Evolutionary conservation across 2,797 vertebrate species (phyloP).

Genomic region (Echeneis naucrates): DNA sequence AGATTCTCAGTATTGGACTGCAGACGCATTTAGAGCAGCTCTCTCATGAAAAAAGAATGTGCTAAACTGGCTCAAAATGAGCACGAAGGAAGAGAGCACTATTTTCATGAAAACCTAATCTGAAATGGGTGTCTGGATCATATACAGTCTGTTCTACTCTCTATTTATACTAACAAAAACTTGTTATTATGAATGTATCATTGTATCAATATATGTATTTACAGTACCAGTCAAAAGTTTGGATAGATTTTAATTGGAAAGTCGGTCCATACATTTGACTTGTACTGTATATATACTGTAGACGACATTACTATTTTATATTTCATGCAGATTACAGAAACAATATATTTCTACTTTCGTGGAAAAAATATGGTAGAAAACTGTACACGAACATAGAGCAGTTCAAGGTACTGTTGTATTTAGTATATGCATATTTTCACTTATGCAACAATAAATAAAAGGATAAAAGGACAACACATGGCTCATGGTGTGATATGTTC

Average conservation of each 20-base stretch:
- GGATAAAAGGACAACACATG: constrained; percentile 47
- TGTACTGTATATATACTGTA: no score
- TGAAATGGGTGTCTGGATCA: constrained; percentile 30
- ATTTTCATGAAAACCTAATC: constrained; percentile 24
- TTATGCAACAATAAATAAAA: constrained; percentile 73
- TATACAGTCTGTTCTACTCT: constrained; percentile 26
- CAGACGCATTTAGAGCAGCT: constrained; percentile 27
- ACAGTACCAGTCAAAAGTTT: no score
- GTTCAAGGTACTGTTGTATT: constrained; percentile 34
- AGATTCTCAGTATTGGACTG: constrained; percentile 60
- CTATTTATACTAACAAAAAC: constrained; percentile 27
- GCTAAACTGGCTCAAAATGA: constrained; percentile 6
- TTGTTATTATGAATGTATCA: no score
- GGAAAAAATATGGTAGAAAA: constrained; percentile 50
- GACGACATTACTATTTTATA: constrained; percentile 25
- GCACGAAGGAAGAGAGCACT: constrained; percentile 1
- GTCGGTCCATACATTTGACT: no score
- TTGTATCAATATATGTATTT: no score
- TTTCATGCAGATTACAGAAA: constrained; percentile 62
- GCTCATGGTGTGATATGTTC: constrained; percentile 54
- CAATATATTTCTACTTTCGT: constrained; percentile 44
- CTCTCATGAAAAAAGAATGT: constrained; percentile 13
- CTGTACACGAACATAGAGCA: constrained; percentile 49
- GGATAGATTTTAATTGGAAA: no score
- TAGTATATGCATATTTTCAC: constrained; percentile 21